Percentiles rank a stretch among this genome's conserved stretches.
Evolutionary conservation across 2,113 vertebrate species (phyloP).

Genomic region (Gnathonemus longibarbis): DNA sequence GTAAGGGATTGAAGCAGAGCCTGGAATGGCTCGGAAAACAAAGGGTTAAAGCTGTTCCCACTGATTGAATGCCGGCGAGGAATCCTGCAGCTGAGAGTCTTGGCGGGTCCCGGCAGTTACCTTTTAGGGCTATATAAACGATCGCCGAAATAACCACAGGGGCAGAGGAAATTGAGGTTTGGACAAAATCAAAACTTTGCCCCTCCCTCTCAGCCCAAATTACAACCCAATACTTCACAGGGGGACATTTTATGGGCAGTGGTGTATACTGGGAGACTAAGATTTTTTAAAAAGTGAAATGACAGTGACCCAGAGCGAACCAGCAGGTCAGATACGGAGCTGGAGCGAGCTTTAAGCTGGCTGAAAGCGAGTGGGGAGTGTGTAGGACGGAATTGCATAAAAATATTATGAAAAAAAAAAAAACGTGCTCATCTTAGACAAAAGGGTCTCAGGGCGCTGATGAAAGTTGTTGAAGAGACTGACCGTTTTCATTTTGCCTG

Average conservation of each 20-base stretch:
- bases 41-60: neutral
- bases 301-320: neutral
- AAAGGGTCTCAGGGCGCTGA: neutral
- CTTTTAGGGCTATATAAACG: conserved; percentile 6
- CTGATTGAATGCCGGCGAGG: neutral
- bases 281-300: neutral
- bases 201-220: conserved; percentile 14
- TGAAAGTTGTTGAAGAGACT: neutral
- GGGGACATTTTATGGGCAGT: neutral
- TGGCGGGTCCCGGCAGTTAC: neutral
- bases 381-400: neutral
- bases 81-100: neutral
- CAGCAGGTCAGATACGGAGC: neutral
- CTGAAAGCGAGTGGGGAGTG: neutral
- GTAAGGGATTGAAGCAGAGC: neutral
- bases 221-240: conserved; percentile 12
- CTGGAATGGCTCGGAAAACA: neutral
- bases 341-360: neutral
- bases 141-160: conserved; percentile 9
- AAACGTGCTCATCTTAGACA: neutral
- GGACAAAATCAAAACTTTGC: conserved; percentile 20
- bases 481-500: neutral
- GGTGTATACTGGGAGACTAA: neutral
- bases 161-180: conserved; percentile 13
- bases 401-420: neutral